Base-by-base conservation (phyloP, 1,140 invertebrate genomes). In the Drosophila simulans region DNA sequence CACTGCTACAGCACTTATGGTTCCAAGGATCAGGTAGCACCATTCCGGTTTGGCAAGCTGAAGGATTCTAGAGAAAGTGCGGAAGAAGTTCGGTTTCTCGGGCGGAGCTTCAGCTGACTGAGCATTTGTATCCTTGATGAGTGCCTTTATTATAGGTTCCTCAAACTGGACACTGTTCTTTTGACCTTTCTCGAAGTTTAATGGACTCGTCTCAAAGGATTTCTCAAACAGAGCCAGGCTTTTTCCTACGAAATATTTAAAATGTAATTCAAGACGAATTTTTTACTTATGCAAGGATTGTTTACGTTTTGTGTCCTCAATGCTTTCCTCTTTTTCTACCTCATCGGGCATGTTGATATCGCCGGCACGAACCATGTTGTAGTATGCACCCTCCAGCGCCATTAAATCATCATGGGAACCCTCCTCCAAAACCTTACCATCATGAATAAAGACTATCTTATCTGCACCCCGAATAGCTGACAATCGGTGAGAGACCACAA, bases 391-490 rank as follows among this genome's bases (percentile, higher is more conserved):
- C 92, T 95, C 94, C 13, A 94, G 90, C 37, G 93, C 93, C 92
- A 98, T 95, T 1, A 98, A 93, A 90, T 97, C 95, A n/a, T 96
- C 94, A 80, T 98, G 97, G 1, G 95, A 96, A 2, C 97, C 97
- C 84, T 95, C 93, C 91, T 98, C 97, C 0, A 95, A 94, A 0
- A 97, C 95, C 48, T 93, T 91, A 0, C 97, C 94, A 53, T 96
- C 94, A 58, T 95, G 94, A 75, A 97, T 94, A 59, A 95, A 96
- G 31, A 97, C 94, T 49, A 98, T 98, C 58, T 95, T 94, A 92
- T 97, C 95, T 1, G 96, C 96, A 65, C 95, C 95, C 0, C 95
- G 94, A n/a, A 98, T 96, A 0, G 97, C 97, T 0, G 97, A 97
- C 10, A 98, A 93, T 31, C 97, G 94, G 93, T 98, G 97, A 1